Base-by-base conservation (phyloP, 2,797 vertebrate genomes). In the Podargus strigoides region DNA sequence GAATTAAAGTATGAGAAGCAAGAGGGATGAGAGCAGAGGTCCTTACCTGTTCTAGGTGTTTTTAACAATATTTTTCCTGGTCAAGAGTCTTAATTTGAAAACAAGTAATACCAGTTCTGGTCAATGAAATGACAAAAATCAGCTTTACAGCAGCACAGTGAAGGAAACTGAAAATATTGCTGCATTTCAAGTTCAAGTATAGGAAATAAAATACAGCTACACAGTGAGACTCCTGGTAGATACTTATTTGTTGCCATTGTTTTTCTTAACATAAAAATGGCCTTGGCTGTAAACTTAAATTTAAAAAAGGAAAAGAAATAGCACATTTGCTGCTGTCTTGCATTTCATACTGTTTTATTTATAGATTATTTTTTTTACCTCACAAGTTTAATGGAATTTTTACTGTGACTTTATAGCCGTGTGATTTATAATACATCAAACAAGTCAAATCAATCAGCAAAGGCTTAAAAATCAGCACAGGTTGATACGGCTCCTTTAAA, bases 351-450 rank as follows among this genome's bases (percentile, higher is more conserved):
- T 93, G 73, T 41, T 96, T 97, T 97, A 97, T 97, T 95, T 94
- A 96, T 95, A 91, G 85, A 70, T 56, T 41, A 55, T 70, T 58
- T 69, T 86, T 94, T 94, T 92, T 50, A 88, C 94, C 87, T 95
- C 80, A 93, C 88, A 96, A 94, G 94, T 94, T 96, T 97, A 97
- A 96, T 97, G 82, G 91, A 97, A 96, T 96, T 94, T 97, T 97
- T 93, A 89, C 94, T 86, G 87, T 95, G 96, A 96, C 95, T 97
- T 97, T 96, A 96, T 93, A 94, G 76, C 88, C 96, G 89, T 97
- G 76, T 98, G 95, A 97, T 97, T 97, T 97, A 97, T 97, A 97
- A 96, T 95, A 95, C 96, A 96, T 97, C 94, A 97, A 97, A 97
- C 78, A 95, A 87, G 76, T 72, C 82, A 96, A 97, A 95, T 97